Evolutionary conservation across 2,888 invertebrate genomes (phyloP).

Genomic region (Melipona beecheii): DNA sequence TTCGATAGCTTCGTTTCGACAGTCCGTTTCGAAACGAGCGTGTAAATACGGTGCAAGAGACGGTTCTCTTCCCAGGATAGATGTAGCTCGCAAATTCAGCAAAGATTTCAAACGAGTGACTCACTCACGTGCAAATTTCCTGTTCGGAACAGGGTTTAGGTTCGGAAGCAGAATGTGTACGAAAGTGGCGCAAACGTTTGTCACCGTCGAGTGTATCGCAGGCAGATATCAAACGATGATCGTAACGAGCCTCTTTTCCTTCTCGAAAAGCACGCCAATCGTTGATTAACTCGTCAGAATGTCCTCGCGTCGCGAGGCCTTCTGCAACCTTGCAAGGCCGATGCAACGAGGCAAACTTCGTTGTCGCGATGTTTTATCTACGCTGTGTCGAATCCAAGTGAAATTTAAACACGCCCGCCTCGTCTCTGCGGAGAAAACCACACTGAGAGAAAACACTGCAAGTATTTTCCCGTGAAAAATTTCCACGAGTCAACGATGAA

Average conservation of each 20-base stretch:
- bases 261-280: constrained; percentile 13
- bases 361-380: constrained; percentile 41
- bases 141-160: too few relatives aligned
- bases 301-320: neutral
- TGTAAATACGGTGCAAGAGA: too few relatives aligned
- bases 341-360: neutral
- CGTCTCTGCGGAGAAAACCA: too few relatives aligned
- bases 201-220: neutral
- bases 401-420: constrained; percentile 26
- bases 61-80: too few relatives aligned
- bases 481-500: neutral
- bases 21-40: neutral
- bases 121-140: neutral
- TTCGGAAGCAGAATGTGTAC: neutral
- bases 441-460: too few relatives aligned
- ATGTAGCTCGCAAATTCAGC: too few relatives aligned
- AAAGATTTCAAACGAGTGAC: neutral
- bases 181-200: neutral
- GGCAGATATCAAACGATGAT: constrained; percentile 25
- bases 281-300: constrained; percentile 56
- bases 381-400: neutral
- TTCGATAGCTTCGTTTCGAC: neutral
- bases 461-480: neutral
- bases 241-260: constrained; percentile 27
- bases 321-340: too few relatives aligned